A percentile compares a stretch with the other conserved stretches of the same genome.
These are phyloP conservation scores for Sclerodermus sp. DNA, from an alignment of 2,888 invertebrate genomes.

Conservation along the genomic window DNA sequence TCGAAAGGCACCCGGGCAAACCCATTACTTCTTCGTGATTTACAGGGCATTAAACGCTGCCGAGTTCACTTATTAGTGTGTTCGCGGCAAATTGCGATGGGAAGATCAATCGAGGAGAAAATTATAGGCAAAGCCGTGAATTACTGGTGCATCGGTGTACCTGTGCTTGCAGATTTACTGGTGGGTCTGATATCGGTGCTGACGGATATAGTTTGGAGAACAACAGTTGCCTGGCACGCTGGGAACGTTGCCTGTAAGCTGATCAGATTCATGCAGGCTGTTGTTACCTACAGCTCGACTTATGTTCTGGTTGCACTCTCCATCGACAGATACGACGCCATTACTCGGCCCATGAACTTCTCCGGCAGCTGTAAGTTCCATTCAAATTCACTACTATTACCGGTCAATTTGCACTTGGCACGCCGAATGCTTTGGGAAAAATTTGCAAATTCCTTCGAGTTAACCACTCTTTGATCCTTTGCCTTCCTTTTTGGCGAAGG, in stretches of 20 bases:
- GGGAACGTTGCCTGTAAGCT: constrained; percentile 87
- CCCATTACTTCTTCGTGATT: neutral
- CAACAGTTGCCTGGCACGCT: constrained; percentile 86
- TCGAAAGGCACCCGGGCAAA: neutral
- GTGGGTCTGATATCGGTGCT: constrained; percentile 87
- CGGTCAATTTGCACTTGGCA: too few relatives aligned
- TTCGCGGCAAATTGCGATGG: neutral
- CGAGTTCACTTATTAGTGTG: too few relatives aligned
- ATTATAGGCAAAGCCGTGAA: neutral
- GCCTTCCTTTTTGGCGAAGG: too few relatives aligned
- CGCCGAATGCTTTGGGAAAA: too few relatives aligned
- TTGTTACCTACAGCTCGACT: constrained; percentile 90
- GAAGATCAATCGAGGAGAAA: neutral
- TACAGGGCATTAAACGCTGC: too few relatives aligned
- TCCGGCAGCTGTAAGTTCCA: constrained; percentile 86
- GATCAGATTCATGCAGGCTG: constrained; percentile 78
- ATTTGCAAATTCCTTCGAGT: too few relatives aligned
- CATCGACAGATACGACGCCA: constrained; percentile 91
- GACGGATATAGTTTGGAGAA: constrained; percentile 87
- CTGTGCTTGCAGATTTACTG: constrained; percentile 72
- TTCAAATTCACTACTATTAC: neutral
- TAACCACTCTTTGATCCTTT: too few relatives aligned
- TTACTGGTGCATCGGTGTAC: neutral
- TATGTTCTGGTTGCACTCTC: constrained; percentile 90
- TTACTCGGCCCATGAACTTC: constrained; percentile 93